phyloP scores from a whole-genome alignment of 2,797 vertebrate genomes.

The Euphonia xanthogaster region DNA sequence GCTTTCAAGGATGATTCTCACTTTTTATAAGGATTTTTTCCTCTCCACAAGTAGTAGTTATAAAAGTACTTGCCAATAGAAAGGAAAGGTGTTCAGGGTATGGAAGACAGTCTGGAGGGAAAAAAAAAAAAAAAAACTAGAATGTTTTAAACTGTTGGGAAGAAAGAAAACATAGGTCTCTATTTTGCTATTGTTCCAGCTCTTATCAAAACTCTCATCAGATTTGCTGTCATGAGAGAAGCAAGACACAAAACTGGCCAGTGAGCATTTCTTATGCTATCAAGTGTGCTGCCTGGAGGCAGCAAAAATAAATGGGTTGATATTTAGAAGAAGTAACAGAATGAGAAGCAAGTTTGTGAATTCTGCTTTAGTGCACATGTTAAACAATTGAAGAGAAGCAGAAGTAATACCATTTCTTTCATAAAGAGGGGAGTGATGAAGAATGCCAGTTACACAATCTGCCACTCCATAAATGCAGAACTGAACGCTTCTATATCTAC shows the following conservation, averaged over 20 bases:
- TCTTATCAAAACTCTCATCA: not conserved
- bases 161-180: not conserved
- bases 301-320: not conserved
- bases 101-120: not conserved
- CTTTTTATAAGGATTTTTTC: not conserved
- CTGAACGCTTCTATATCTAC: not conserved
- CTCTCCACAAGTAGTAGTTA: not conserved
- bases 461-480: not conserved
- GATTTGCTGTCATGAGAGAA: not conserved
- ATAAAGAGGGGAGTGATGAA: not conserved
- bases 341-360: not conserved
- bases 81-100: not conserved
- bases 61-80: not conserved
- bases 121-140: not conserved
- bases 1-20: not conserved
- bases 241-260: not conserved
- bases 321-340: not conserved
- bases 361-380: not conserved
- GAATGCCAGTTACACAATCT: not conserved
- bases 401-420: not conserved
- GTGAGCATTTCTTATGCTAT: not conserved
- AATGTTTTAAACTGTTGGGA: not conserved
- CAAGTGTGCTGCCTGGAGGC: not conserved
- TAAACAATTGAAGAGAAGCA: not conserved
- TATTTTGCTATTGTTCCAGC: not conserved